A percentile compares a stretch with the other conserved stretches of the same genome.
Conservation (phyloP, 2,113 vertebrate species). For the Mastomys coucha region DNA sequence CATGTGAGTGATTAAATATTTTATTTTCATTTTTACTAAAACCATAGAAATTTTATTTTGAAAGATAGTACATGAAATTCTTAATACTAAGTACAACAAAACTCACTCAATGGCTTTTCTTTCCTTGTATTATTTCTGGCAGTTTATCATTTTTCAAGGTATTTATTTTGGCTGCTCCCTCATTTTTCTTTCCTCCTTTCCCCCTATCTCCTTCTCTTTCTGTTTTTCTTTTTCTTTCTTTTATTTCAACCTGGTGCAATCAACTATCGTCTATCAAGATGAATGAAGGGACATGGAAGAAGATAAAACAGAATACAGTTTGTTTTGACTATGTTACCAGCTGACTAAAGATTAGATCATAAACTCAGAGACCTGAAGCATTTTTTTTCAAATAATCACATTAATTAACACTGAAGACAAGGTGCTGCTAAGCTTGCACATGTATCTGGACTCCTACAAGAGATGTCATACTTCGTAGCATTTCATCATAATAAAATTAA, state of each 20-base stretch:
- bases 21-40: constrained; percentile 17
- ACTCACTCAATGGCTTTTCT: not conserved
- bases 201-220: not conserved
- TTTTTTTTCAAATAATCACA: not conserved
- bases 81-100: not conserved
- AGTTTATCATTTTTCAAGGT: not conserved
- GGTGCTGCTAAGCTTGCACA: not conserved
- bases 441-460: rapidly evolving
- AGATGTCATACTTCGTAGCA: not conserved
- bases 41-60: constrained; percentile 3
- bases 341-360: not conserved
- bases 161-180: not conserved
- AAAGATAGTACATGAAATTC: not conserved
- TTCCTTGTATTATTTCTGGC: not conserved
- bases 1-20: not conserved
- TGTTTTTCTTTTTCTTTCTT: not conserved
- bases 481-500: not conserved
- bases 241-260: not conserved
- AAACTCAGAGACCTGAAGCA: not conserved
- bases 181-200: not conserved
- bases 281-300: not conserved
- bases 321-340: not conserved
- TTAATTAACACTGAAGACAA: not conserved
- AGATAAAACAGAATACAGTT: not conserved
- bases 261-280: not conserved